Evolutionary conservation across 2,797 vertebrate genomes (phyloP).

Genomic region (Coccyzus lansbergi): DNA sequence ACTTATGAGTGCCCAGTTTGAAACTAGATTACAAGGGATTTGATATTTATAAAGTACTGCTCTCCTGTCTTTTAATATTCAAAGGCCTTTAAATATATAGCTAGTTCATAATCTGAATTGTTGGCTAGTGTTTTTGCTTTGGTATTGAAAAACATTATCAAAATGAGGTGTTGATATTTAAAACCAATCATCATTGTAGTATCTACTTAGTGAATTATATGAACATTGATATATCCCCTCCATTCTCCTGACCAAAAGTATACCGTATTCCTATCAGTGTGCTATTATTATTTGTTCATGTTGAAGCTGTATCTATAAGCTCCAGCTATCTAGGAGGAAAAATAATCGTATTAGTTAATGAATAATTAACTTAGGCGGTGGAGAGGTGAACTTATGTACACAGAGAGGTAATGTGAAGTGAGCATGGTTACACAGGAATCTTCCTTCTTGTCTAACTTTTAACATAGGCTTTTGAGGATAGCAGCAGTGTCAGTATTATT

Average conservation of each 20-base stretch:
- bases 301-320: neutral
- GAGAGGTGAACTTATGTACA: neutral
- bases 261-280: neutral
- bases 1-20: neutral
- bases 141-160: neutral
- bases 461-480: neutral
- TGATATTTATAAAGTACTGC: neutral
- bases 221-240: neutral
- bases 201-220: neutral
- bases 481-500: neutral
- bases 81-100: neutral
- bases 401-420: neutral
- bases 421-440: neutral
- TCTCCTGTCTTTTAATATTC: neutral
- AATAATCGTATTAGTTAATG: neutral
- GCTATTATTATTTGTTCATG: conserved; percentile 20
- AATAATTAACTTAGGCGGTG: neutral
- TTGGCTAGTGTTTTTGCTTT: neutral
- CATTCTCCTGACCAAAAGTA: neutral
- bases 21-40: neutral
- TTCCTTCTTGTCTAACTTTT: neutral
- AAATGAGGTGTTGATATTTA: neutral
- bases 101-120: neutral
- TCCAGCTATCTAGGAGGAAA: neutral
- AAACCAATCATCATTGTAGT: neutral